Percentiles rank a stretch among this genome's conserved stretches.
These are phyloP conservation scores for Leptinotarsa peninsularis DNA, from an alignment of 2,888 invertebrate genomes.

Conservation along the genomic window DNA sequence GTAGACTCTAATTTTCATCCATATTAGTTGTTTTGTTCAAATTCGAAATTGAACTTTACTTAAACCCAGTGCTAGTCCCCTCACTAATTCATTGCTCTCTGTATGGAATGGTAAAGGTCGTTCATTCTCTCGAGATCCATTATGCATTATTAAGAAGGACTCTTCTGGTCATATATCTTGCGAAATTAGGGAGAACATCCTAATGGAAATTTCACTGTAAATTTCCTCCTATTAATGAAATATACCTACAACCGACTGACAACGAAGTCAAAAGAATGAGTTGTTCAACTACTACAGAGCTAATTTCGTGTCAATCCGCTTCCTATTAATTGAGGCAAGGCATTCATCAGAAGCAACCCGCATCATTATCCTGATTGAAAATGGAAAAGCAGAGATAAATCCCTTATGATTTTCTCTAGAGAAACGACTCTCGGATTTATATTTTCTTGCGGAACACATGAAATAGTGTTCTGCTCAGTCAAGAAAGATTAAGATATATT, in stretches of 20 bases:
- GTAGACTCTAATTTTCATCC: too few relatives aligned
- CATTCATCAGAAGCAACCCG: background rate
- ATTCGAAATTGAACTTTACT: too few relatives aligned
- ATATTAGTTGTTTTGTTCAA: too few relatives aligned
- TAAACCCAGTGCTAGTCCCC: too few relatives aligned
- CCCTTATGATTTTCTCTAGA: background rate
- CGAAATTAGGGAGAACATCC: background rate
- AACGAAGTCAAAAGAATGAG: background rate
- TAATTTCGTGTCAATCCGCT: background rate
- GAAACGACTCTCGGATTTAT: conserved; percentile 1
- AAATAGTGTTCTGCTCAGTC: conserved; percentile 1
- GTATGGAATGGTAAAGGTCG: too few relatives aligned
- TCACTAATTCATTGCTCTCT: too few relatives aligned
- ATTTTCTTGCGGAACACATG: background rate
- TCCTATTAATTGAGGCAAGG: background rate
- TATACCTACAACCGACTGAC: background rate
- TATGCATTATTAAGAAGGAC: too few relatives aligned
- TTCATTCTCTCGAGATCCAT: too few relatives aligned
- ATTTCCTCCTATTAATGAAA: background rate
- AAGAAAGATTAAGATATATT: conserved; percentile 8
- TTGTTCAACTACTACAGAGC: background rate
- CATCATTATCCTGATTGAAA: background rate
- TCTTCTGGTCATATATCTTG: background rate
- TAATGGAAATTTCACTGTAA: background rate
- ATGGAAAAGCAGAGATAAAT: background rate